A percentile compares a stretch with the other conserved stretches of the same genome.
Conservation (phyloP, 2,888 invertebrate genomes). For the Caenorhabditis panamensis region DNA sequence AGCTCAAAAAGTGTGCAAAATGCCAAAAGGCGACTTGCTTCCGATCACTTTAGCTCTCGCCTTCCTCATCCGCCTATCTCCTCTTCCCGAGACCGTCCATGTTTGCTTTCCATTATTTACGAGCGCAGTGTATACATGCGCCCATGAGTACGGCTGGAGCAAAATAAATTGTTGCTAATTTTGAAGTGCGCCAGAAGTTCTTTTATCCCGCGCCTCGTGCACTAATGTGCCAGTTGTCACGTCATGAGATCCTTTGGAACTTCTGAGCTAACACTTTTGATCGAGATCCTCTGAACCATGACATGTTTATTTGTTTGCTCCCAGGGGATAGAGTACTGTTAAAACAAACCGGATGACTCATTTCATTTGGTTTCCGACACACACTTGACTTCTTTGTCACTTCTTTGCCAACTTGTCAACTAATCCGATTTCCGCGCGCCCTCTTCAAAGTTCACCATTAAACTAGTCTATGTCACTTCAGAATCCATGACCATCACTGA, state of each 20-base stretch:
- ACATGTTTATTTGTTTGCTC: conserved; percentile 6
- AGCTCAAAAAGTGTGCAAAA: conserved; percentile 10
- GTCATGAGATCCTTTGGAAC: too few species aligned
- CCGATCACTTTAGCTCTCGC: conserved; percentile 17
- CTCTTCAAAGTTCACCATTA: conserved; percentile 17
- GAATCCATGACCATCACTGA: conserved; percentile 55
- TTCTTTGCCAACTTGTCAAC: conserved; percentile 46
- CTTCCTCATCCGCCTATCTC: conserved; percentile 52
- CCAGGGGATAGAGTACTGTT: conserved; percentile 18
- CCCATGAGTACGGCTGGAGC: conserved; percentile 58
- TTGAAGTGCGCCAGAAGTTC: conserved; percentile 48
- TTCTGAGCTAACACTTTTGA: too few species aligned
- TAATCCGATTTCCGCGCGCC: conserved; percentile 43
- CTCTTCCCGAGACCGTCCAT: conserved; percentile 20
- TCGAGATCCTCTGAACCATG: neutral
- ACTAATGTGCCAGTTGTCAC: neutral
- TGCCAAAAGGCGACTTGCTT: conserved; percentile 18
- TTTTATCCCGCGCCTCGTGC: neutral
- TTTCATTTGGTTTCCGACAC: conserved; percentile 17
- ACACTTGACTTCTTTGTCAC: conserved; percentile 56
- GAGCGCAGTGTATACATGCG: conserved; percentile 57
- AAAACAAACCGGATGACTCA: conserved; percentile 41
- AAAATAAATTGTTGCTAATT: conserved; percentile 60
- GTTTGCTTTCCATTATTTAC: conserved; percentile 59
- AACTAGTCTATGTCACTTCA: conserved; percentile 16